Evolutionary conservation across 2,797 vertebrate species (phyloP), one percentile per base, ranked within the genome.

Genomic region (Halcyon leucocephala): DNA sequence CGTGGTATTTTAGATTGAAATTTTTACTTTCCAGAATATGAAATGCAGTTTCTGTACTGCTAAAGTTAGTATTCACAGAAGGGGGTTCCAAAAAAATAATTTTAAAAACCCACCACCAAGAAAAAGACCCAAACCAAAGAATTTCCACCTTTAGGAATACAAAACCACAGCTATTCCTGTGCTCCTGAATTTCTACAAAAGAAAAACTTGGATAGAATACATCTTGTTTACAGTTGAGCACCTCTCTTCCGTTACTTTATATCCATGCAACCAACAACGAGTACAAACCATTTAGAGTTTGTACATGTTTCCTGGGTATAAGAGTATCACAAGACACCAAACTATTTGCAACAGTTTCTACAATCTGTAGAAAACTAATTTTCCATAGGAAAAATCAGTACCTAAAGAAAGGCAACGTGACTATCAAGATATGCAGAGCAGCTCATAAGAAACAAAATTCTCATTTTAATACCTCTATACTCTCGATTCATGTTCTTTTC

Each of bases 51-150:
- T 49, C 31, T 77, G 19, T 20, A 44, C 12, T 31, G 29, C 21
- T 85, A 2, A 74, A 55, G 28, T 79, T 54, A 64, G 17, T 51
- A 82, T 65, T 71, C 79, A 84, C 10, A 74, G 37, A 67, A 35
- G 3, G 2, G 11, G 13, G 11, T 85, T 71, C 2, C 2, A 39
- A 79, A 62, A 71, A 35, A 4, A 12, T 0, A 0, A 21, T 48
- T 48, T 24, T 7, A 12, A 58, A 13, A 6, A 12, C 41, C 41
- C 41, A 42, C 41, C 41, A 42, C 16, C 41, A 42, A 31, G 51
- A 46, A 71, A 6, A 2, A 39, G 54, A 2, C 9, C 8, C 21
- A 86, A 73, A 61, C 49, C 3, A 11, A 82, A 11, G 4, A 67
- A 18, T 46, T 71, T 26, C 12, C 33, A 31, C 20, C 15, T 69